Evolutionary conservation across 1,140 invertebrate species (phyloP), one percentile per base, ranked within the genome.

Genomic region (Hyles vespertilio): DNA sequence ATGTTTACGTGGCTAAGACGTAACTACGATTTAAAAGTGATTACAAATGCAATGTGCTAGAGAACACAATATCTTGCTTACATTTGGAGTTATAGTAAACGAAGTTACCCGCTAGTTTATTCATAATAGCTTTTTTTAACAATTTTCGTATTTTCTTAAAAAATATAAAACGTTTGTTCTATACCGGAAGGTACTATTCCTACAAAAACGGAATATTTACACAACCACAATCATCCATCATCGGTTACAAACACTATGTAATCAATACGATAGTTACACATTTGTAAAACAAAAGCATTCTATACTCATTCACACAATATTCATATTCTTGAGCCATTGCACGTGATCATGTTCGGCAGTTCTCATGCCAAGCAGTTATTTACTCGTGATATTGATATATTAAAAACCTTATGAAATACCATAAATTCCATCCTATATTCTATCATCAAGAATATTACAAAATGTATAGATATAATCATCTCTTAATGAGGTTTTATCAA

Each of bases 121-220:
- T 40, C 8, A 40, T 40, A 56, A 49, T 36, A 55, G 44, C 43
- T 43, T 60, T 53, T 57, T 57, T 33, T 52, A 43, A 50, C 32
- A 0, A 40, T 54, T 56, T 62, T 32, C 44, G 47, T 46, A 8
- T 60, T 58, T 58, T 74, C 54, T 67, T 74, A 77, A 69, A 81
- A 81, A 83, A 82, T 80, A 82, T 82, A 81, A 78, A 80, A 51
- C 9, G 32, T 8, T 50, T 75, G 70, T 72, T 59, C 61, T 74
- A 64, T 69, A 77, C 69, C 58, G 50, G 61, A 50, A 62, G 57
- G 56, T 54, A 66, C 50, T 76, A 77, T 57, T 50, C 46, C 72
- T 81, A 77, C 59, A 43, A 65, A 70, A 77, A 73, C 59, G 63
- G 68, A 79, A 70, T 84, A 84, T 81, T 74, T 80, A 82, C 79